Percentiles rank a stretch among this genome's conserved stretches.
phyloP scores from a whole-genome alignment of 2,888 invertebrate genomes.

The Branchinecta sandiegonensis region DNA sequence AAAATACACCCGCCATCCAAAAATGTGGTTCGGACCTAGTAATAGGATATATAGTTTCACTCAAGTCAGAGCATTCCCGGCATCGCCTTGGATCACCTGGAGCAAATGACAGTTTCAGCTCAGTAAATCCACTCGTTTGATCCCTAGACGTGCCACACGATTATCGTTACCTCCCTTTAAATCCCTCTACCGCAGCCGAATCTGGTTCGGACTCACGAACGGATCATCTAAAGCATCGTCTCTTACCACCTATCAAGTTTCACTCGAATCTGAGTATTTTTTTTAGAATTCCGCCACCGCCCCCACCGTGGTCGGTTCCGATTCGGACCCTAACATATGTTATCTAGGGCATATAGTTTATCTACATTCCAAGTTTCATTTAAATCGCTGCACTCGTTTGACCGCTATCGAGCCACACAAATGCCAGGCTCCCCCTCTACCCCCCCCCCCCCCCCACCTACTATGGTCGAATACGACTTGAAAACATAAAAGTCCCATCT shows the following conservation, averaged over 20 bases:
- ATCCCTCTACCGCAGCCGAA: not conserved
- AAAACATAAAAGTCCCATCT: no score
- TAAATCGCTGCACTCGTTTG: not conserved
- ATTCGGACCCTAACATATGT: not conserved
- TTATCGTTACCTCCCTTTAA: not conserved
- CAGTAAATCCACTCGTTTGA: no score
- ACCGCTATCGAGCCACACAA: no score
- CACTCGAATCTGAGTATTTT: not conserved
- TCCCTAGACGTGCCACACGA: not conserved
- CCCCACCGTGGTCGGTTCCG: not conserved
- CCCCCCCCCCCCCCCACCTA: no score
- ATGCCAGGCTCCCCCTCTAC: no score
- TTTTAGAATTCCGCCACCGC: not conserved
- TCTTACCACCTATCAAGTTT: not conserved
- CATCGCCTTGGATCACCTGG: no score
- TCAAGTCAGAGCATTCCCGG: no score
- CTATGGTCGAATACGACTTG: no score
- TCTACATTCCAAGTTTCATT: not conserved
- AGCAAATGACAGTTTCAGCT: no score
- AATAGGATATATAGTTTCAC: no score
- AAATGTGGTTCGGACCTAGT: no score
- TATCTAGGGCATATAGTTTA: not conserved
- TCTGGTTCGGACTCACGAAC: not conserved
- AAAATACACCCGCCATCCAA: no score
- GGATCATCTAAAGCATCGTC: not conserved